Base-by-base conservation (phyloP, 2,797 vertebrate genomes). In the Ibycter americanus region DNA sequence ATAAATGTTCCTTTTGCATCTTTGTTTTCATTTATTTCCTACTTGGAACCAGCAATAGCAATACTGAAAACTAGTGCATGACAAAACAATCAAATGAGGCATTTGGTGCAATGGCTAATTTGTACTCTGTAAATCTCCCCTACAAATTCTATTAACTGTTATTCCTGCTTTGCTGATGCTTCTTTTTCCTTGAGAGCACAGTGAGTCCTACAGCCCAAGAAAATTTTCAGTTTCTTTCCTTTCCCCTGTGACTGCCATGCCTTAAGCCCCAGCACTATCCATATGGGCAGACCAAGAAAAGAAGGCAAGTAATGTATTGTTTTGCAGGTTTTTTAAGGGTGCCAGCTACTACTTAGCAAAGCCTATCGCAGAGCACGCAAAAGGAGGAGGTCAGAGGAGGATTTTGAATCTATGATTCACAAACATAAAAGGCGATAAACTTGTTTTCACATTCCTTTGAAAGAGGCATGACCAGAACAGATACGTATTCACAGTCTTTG, bases 1-100 rank as follows among this genome's bases (percentile, higher is more conserved):
- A 26, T 49, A 79, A 83, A 86, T 27, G 61, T 71, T 94, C 76
- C 65, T 78, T 91, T 76, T 91, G 51, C 68, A 72, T 88, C 54
- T 86, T 88, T 76, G 54, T 72, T 95, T 90, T 78, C 79, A 79
- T 88, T 87, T 83, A 92, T 92, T 96, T 95, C 61, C 72, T 81
- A 49, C 51, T 72, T 40, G 34, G 34, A 74, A 16, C 23, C 49
- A 80, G 68, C 49, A 27, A 32, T 4, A 83, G 49, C 56, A 76
- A 59, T 21, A n/a, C 42, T 49, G 51, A 61, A 92, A 87, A 65
- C 31, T 1, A 47, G 85, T 32, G 58, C 91, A 79, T 95, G 95
- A 93, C 80, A 49, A 34, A 71, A 91, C 87, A 95, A 90, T 8
- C 76, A 68, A 73, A 95, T 86, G 68, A 91, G 82, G 32, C 61